phyloP scores from a whole-genome alignment of 2,797 vertebrate species.

The Molothrus aeneus region DNA sequence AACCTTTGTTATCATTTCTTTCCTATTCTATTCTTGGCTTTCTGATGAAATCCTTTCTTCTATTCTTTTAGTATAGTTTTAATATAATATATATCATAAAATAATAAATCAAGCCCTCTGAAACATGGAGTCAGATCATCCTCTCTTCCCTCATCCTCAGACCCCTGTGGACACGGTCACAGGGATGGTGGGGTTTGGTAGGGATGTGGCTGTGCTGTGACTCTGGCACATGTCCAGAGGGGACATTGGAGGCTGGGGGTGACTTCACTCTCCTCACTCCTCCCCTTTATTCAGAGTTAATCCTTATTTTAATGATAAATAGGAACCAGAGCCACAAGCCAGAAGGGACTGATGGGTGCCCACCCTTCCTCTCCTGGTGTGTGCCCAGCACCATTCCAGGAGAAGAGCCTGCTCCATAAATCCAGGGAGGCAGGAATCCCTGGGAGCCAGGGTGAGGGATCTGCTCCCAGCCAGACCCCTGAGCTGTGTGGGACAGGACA shows the following conservation, averaged over 20 bases:
- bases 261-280: rapidly evolving
- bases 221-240: background rate
- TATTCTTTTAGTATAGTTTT: too few relatives aligned
- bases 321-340: background rate
- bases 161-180: too few relatives aligned
- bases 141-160: too few relatives aligned
- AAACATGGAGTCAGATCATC: too few relatives aligned
- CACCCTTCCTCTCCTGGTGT: background rate
- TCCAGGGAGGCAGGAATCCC: background rate
- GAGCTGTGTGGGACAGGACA: background rate
- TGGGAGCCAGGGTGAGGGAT: background rate
- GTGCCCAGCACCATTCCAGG: rapidly evolving
- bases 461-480: background rate
- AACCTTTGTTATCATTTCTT: too few relatives aligned
- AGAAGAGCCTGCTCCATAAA: background rate
- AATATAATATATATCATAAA: too few relatives aligned
- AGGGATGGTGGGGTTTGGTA: background rate
- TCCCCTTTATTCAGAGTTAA: background rate
- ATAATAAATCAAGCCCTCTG: too few relatives aligned
- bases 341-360: background rate
- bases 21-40: too few relatives aligned
- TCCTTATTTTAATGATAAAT: background rate
- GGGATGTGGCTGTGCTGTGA: background rate
- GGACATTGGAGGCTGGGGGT: background rate
- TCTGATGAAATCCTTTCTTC: too few relatives aligned